A percentile compares a stretch with the other conserved stretches of the same genome.
phyloP scores from a whole-genome alignment of 2,888 invertebrate genomes.

The Lissocephala sabroskyi region DNA sequence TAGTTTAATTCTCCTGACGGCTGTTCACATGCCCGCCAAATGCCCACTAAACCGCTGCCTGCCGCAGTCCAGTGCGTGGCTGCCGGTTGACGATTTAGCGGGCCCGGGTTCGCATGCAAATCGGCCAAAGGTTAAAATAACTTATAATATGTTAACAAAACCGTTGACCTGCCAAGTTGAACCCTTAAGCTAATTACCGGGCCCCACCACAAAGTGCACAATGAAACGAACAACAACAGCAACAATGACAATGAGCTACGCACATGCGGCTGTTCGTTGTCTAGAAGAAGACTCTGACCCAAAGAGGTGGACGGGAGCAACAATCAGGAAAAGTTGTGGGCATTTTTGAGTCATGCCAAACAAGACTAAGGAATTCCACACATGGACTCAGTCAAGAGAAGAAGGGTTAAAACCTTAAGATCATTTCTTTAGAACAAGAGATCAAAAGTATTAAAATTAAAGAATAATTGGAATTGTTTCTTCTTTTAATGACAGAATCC shows the following conservation, averaged over 20 bases:
- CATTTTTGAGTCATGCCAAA: no score
- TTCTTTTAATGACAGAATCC: no score
- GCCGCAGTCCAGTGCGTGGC: no score
- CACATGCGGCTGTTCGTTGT: constrained; percentile 14
- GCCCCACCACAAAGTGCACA: constrained; percentile 41
- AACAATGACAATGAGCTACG: constrained; percentile 6
- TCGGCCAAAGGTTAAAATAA: constrained; percentile 62
- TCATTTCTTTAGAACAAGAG: no score
- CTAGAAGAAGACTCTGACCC: no score
- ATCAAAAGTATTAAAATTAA: no score
- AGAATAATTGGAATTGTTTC: no score
- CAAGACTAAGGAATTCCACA: no score
- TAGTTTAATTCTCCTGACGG: neutral
- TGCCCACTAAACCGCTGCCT: constrained; percentile 34
- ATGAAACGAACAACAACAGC: constrained; percentile 15
- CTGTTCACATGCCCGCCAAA: constrained; percentile 7
- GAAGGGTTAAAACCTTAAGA: no score
- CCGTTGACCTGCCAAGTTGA: constrained; percentile 65
- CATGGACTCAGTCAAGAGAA: no score
- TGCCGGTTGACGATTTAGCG: neutral
- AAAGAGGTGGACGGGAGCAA: no score
- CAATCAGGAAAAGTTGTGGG: no score
- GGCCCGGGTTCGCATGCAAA: constrained; percentile 36
- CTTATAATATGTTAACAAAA: constrained; percentile 64
- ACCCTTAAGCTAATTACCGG: constrained; percentile 65